phyloP scores from a whole-genome alignment of 2,797 vertebrate genomes.

The Aplochiton taeniatus region DNA sequence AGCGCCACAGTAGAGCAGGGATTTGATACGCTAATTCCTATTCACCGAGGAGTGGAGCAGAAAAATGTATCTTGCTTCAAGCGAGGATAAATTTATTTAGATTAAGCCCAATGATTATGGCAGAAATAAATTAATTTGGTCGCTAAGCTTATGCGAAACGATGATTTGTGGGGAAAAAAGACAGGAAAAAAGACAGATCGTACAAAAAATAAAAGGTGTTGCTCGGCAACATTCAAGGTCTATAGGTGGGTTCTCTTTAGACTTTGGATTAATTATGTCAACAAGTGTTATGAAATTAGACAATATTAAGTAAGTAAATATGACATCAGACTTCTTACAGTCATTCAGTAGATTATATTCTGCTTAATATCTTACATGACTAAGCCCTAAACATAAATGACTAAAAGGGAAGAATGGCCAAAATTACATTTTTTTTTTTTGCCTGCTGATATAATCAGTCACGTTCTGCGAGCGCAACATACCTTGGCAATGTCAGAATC shows the following conservation, averaged over 20 bases:
- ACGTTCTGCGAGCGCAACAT: background rate
- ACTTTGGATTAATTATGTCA: slow-evolving; percentile 16
- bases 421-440: too few relatives aligned
- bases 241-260: background rate
- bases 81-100: background rate
- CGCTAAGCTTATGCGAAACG: slow-evolving; percentile 13
- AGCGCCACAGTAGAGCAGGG: slow-evolving; percentile 36
- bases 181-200: background rate
- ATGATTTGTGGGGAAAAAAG: background rate
- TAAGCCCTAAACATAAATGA: too few relatives aligned
- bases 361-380: background rate
- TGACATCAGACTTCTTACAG: background rate
- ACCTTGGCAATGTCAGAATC: slow-evolving; percentile 14
- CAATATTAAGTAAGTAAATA: background rate
- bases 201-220: slow-evolving; percentile 35
- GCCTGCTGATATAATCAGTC: too few relatives aligned
- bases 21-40: slow-evolving; percentile 61
- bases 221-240: slow-evolving; percentile 42
- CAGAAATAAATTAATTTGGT: slow-evolving; percentile 19
- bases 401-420: too few relatives aligned
- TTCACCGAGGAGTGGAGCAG: slow-evolving; percentile 27
- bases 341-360: background rate
- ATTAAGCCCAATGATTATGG: slow-evolving; percentile 1
- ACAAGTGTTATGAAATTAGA: slow-evolving; percentile 41
- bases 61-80: too few relatives aligned